Percentiles rank a stretch among this genome's conserved stretches.
phyloP scores from a whole-genome alignment of 2,888 invertebrate genomes.

The Cabera pusaria region DNA sequence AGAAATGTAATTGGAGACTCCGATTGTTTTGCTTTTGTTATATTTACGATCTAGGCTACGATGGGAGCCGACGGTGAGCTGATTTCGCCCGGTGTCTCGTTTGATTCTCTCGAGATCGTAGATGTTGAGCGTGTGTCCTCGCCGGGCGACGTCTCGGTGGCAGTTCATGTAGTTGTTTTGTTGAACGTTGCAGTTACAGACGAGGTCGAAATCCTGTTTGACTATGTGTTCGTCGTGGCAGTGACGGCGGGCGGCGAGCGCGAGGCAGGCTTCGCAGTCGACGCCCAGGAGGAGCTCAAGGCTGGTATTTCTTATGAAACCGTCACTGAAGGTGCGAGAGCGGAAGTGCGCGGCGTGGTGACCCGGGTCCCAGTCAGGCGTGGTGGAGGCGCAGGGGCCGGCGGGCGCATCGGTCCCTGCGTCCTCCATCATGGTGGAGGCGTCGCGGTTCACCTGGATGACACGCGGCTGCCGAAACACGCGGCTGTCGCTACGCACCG shows the following conservation, averaged over 20 bases:
- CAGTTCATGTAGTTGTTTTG: conserved; percentile 73
- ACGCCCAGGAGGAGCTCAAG: conserved; percentile 77
- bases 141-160: conserved; percentile 58
- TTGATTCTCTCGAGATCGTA: conserved; percentile 75
- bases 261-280: conserved; percentile 77
- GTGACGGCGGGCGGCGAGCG: conserved; percentile 68
- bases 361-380: conserved; percentile 58
- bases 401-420: conserved; percentile 29
- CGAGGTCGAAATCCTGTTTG: conserved; percentile 70
- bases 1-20: conserved; percentile 76
- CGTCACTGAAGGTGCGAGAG: conserved; percentile 78
- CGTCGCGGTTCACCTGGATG: conserved; percentile 78
- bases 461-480: conserved; percentile 74
- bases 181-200: conserved; percentile 75
- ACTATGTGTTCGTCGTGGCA: conserved; percentile 67
- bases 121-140: conserved; percentile 72
- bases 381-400: conserved; percentile 31
- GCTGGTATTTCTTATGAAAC: conserved; percentile 77
- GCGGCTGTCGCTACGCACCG: conserved; percentile 72
- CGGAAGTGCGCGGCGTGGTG: conserved; percentile 68
- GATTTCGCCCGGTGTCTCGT: conserved; percentile 63
- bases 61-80: conserved; percentile 63
- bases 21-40: conserved; percentile 72
- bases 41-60: conserved; percentile 77
- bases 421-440: conserved; percentile 76